Evolutionary conservation across 2,113 vertebrate genomes (phyloP), one percentile per base, ranked within the genome.

Genomic region (Sinocyclocheilus grahami): DNA sequence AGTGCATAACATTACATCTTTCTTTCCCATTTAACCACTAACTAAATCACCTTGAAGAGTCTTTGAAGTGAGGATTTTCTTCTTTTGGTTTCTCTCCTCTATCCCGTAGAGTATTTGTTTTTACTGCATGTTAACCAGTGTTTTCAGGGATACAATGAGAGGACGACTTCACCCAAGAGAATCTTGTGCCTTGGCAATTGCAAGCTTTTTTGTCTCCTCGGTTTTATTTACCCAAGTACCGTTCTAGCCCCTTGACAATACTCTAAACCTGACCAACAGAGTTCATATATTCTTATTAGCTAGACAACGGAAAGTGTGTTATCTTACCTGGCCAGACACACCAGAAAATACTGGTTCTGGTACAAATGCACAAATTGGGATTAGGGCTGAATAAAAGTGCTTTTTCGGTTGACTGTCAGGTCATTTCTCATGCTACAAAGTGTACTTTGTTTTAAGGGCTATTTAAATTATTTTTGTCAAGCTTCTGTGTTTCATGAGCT

Each of bases 301-400:
- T 8, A 22, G 13, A 77, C 72, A 58, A 63, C 9, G 2, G 37
- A 65, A 76, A 62, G 71, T 48, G 37, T 46, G 48, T 76, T 86
- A 86, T 86, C 84, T 86, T 72, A 67, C 51, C 48, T 71, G 12
- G 65, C 85, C 85, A 86, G 77, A 55, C 78, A 42, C 48, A 48
- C 51, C 37, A 13, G 16, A 20, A 60, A 30, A 72, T 65, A 65
- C 62, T 30, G 30, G 30, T 27, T 53, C 51, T 58, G 53, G 63
- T 18, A 30, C 60, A 69, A 71, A 72, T 33, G 53, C 24, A 69
- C 62, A 79, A 80, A 86, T 80, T 78, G 74, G n/a, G 30, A n/a
- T 33, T 51, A 55, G n/a, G 18, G 58, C 53, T 48, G 58, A 83
- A 83, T 71, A 84, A 46, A 27, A 83, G 48, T 55, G 16, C 4